Conservation (phyloP, 2,113 vertebrate genomes). For the Antechinus stuartii region DNA sequence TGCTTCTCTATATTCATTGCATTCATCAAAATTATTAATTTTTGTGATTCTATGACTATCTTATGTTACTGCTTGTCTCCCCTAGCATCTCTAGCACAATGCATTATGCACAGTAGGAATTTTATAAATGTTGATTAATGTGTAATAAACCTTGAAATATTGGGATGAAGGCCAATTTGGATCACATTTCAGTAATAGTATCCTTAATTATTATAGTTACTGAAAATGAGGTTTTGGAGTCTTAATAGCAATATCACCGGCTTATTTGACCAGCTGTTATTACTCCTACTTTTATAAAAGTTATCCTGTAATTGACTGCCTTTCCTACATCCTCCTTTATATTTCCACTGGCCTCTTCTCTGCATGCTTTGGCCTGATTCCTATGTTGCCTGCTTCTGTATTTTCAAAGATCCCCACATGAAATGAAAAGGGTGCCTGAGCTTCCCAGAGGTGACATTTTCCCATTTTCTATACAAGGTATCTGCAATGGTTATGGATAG, state of each 20-base stretch:
- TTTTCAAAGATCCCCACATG: not conserved
- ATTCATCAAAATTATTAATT: not conserved
- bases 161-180: not conserved
- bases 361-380: not conserved
- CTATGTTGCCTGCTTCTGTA: not conserved
- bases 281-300: not conserved
- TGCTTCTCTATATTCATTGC: not conserved
- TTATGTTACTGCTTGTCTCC: not conserved
- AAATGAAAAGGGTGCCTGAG: not conserved
- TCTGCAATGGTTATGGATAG: not conserved
- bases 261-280: not conserved
- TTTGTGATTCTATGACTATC: not conserved
- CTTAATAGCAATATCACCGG: not conserved
- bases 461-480: not conserved
- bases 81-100: not conserved
- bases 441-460: not conserved
- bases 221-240: not conserved
- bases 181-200: not conserved
- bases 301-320: not conserved
- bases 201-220: not conserved
- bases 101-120: not conserved
- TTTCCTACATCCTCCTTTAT: not conserved
- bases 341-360: not conserved
- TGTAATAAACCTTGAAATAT: not conserved
- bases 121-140: not conserved